Percentiles rank a stretch among this genome's conserved stretches.
Conservation (phyloP, 2,113 vertebrate genomes). For the Paramormyrops kingsleyae region DNA sequence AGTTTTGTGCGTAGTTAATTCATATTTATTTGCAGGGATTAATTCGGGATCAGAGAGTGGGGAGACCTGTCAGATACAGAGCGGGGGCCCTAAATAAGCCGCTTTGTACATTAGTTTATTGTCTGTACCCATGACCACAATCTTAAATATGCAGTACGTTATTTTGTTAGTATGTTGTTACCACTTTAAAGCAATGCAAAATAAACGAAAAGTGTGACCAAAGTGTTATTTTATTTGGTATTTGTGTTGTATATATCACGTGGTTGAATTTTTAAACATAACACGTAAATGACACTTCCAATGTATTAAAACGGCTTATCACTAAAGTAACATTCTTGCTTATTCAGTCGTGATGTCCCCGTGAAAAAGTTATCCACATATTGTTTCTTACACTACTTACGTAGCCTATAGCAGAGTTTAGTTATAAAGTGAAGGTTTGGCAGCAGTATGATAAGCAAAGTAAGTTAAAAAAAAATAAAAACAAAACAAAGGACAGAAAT, state of each 20-base stretch:
- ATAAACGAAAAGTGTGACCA: neutral
- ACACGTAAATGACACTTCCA: neutral
- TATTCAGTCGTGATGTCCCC: neutral
- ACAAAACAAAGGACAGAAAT: neutral
- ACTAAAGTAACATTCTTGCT: neutral
- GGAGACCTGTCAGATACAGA: neutral
- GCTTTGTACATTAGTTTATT: neutral
- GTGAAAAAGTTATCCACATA: neutral
- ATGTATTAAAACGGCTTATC: neutral
- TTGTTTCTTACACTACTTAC: neutral
- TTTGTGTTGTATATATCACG: neutral
- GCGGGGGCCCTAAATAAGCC: neutral
- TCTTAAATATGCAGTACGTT: neutral
- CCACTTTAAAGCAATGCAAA: neutral
- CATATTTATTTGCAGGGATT: neutral
- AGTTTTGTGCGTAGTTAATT: neutral
- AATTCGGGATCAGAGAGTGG: neutral
- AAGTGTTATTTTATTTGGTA: neutral
- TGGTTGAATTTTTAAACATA: neutral
- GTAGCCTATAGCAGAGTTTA: neutral
- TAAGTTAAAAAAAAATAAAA: neutral
- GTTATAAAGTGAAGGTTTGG: neutral
- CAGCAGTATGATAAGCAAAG: neutral
- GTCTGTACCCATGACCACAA: neutral
- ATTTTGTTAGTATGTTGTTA: neutral